Evolutionary conservation across 1,140 invertebrate species (phyloP).

Genomic region (Fopius arisanus): DNA sequence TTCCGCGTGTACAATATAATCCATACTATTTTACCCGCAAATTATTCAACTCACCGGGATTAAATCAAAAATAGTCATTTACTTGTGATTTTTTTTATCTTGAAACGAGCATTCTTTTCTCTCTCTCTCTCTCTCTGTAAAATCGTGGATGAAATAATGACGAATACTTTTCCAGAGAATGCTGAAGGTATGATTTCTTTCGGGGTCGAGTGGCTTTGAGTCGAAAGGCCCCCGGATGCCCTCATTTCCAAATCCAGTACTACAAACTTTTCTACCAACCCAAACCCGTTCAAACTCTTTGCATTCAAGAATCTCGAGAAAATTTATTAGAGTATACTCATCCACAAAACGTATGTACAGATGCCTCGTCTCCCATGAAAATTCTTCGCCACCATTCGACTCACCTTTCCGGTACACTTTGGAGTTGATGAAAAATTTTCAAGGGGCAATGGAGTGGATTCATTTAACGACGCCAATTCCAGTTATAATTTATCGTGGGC

Average conservation of each 20-base stretch:
- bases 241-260: not conserved
- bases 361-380: not conserved
- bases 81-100: too few relatives aligned
- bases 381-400: not conserved
- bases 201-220: not conserved
- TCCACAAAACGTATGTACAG: not conserved
- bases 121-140: too few relatives aligned
- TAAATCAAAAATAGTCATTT: too few relatives aligned
- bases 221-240: not conserved
- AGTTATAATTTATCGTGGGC: too few relatives aligned
- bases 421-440: not conserved
- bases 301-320: slow-evolving; percentile 1
- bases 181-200: not conserved
- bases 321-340: not conserved
- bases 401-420: not conserved
- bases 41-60: not conserved
- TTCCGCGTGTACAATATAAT: not conserved
- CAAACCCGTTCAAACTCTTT: not conserved
- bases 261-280: not conserved
- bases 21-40: not conserved
- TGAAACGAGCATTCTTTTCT: too few relatives aligned
- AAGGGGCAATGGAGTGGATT: too few relatives aligned
- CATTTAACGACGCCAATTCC: too few relatives aligned
- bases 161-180: not conserved
- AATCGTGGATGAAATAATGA: not conserved